phyloP scores from a whole-genome alignment of 1,140 invertebrate genomes.

The Zaprionus vittiger region DNA sequence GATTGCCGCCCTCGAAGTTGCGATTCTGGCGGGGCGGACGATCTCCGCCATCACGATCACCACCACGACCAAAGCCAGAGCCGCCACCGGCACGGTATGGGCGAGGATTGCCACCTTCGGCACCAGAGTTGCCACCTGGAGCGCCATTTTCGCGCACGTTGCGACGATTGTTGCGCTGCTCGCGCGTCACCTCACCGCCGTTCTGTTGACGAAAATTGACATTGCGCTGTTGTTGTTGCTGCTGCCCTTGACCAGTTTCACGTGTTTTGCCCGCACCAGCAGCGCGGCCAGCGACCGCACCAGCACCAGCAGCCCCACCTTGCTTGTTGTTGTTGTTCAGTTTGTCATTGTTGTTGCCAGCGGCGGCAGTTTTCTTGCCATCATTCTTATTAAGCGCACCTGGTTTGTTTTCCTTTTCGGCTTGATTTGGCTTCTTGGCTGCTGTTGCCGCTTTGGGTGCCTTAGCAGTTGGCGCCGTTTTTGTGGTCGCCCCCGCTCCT shows the following conservation, averaged over 20 bases:
- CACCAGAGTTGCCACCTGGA: slow-evolving; percentile 85
- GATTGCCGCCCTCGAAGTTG: slow-evolving; percentile 88
- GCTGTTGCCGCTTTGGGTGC: slow-evolving; percentile 52
- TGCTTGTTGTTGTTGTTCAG: slow-evolving; percentile 59
- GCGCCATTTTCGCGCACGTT: slow-evolving; percentile 87
- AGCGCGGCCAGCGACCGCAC: slow-evolving; percentile 49
- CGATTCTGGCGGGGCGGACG: slow-evolving; percentile 84
- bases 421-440: slow-evolving; percentile 84
- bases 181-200: slow-evolving; percentile 86
- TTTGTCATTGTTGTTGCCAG: slow-evolving; percentile 51
- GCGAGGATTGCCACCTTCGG: slow-evolving; percentile 84
- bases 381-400: slow-evolving; percentile 84
- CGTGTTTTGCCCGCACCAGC: slow-evolving; percentile 59
- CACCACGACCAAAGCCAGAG: slow-evolving; percentile 31
- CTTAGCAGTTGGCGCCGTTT: slow-evolving; percentile 58
- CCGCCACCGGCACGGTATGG: slow-evolving; percentile 71
- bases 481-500: slow-evolving; percentile 87
- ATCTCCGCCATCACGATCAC: slow-evolving; percentile 57
- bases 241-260: slow-evolving; percentile 79
- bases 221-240: slow-evolving; percentile 70
- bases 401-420: slow-evolving; percentile 94
- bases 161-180: slow-evolving; percentile 90
- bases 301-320: slow-evolving; percentile 56
- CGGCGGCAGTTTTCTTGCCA: slow-evolving; percentile 62
- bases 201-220: slow-evolving; percentile 83